A percentile compares a stretch with the other conserved stretches of the same genome.
Conservation (phyloP, 1,140 invertebrate genomes). For the Formica selysi region DNA sequence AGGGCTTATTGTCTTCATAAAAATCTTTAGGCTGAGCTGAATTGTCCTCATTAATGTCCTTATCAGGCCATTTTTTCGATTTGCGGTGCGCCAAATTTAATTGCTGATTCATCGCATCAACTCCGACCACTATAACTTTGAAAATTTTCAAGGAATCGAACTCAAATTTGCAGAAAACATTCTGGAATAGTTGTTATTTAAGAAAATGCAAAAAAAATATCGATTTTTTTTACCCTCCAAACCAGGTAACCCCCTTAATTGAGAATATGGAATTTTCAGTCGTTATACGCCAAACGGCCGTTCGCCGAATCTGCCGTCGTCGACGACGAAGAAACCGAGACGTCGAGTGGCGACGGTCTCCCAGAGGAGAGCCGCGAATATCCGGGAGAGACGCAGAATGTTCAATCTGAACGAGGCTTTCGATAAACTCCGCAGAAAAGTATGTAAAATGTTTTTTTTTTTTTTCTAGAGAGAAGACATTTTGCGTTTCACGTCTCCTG, state of each 20-base stretch:
- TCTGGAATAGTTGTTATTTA: too few relatives aligned
- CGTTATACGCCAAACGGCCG: slow-evolving; percentile 83
- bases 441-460: slow-evolving; percentile 72
- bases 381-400: slow-evolving; percentile 97
- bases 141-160: too few relatives aligned
- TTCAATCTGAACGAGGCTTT: slow-evolving; percentile 99
- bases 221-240: too few relatives aligned
- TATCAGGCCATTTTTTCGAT: too few relatives aligned
- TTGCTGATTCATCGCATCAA: too few relatives aligned
- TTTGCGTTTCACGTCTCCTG: background rate
- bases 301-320: slow-evolving; percentile 82
- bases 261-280: slow-evolving; percentile 71
- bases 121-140: too few relatives aligned
- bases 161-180: too few relatives aligned
- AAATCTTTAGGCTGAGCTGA: too few relatives aligned
- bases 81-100: too few relatives aligned
- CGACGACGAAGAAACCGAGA: slow-evolving; percentile 91
- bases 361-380: slow-evolving; percentile 96
- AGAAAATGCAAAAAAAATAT: too few relatives aligned
- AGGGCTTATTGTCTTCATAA: too few relatives aligned
- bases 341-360: slow-evolving; percentile 95
- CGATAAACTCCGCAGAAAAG: slow-evolving; percentile 95
- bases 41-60: too few relatives aligned
- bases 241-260: background rate
- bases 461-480: background rate